Evolutionary conservation across 2,888 invertebrate genomes (phyloP), one percentile per base, ranked within the genome.

Genomic region (Isotomurus palustris): DNA sequence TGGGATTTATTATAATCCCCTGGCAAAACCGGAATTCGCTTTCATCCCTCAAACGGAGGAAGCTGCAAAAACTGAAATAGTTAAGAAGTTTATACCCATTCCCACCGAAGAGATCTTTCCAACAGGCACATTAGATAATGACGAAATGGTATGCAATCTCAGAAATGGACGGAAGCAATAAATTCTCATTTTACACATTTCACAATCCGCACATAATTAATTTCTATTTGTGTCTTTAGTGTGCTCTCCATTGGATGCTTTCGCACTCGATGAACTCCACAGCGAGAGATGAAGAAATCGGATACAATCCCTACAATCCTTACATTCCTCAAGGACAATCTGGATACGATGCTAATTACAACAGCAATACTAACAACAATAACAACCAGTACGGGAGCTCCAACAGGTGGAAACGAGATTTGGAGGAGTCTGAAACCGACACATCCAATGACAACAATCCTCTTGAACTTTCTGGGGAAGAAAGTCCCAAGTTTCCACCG

Each of bases 211-310:
- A 32, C 32, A 32, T 14, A 32, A 32, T 40, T 40, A 40, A 40
- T 14, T 8, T 12, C 17, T 14, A 17, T 40, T 14, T n/a, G n/a
- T n/a, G n/a, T n/a, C n/a, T n/a, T 2, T 48, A 69, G 68, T 69
- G 69, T 56, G 63, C 69, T 8, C 36, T 69, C 12, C 69, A 69
- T 51, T 69, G 69, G 69, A 69, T 68, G 67, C 32, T 69, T 0
- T 67, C 67, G 1, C 64, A 64, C 36, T 68, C 69, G 0, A 51
- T 68, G 48, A 69, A 69, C 45, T 59, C 64, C 2, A 69, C 68
- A 22, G 44, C 62, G 52, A 32, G 69, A 44, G 69, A 69, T 25
- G 69, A 69, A 2, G 69, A 69, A 27, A 28, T n/a, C 12, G 28
- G 24, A 47, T 8, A 47, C 4, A 5, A 5, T 38, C 17, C n/a